phyloP scores from a whole-genome alignment of 2,113 vertebrate genomes.

The Eulemur macaco region DNA sequence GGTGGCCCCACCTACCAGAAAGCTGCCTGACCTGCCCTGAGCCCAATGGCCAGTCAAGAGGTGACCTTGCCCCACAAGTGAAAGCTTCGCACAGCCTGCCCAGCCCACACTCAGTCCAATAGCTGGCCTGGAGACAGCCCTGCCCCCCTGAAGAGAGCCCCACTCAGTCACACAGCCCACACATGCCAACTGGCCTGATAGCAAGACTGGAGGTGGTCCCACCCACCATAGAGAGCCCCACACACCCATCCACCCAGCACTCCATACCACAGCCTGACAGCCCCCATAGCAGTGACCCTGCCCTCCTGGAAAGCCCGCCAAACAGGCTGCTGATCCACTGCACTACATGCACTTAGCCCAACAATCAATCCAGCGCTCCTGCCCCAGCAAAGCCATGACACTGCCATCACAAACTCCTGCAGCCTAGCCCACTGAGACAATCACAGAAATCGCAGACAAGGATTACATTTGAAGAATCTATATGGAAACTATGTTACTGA shows the following conservation, averaged over 20 bases:
- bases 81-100: not conserved
- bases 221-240: not conserved
- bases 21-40: not conserved
- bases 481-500: not conserved
- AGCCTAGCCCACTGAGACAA: not conserved
- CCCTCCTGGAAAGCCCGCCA: not conserved
- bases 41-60: not conserved
- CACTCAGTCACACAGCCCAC: not conserved
- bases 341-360: not conserved
- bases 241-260: not conserved
- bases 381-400: not conserved
- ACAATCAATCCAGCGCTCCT: not conserved
- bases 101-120: not conserved
- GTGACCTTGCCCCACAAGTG: not conserved
- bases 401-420: not conserved
- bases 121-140: not conserved
- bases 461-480: not conserved
- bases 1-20: not conserved
- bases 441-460: not conserved
- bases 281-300: not conserved
- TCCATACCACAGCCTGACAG: not conserved
- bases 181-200: not conserved
- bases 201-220: not conserved
- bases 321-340: not conserved
- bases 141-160: not conserved